Evolutionary conservation across 2,888 invertebrate genomes (phyloP).

Genomic region (Orthosia cruda): DNA sequence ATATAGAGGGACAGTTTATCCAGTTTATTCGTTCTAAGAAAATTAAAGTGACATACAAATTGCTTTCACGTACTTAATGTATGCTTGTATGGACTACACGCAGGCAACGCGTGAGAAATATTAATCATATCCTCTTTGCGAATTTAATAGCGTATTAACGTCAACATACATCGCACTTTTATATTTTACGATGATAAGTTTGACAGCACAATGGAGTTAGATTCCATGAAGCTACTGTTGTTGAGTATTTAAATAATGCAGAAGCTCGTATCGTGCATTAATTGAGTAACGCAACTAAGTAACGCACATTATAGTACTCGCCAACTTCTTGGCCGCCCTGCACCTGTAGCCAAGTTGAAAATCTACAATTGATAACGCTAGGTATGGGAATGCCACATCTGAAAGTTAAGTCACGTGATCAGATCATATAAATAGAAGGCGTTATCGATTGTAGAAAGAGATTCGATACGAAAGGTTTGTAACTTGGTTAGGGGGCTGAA

Average conservation of each 20-base stretch:
- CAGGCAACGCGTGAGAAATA: conserved; percentile 79
- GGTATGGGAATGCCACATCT: too few species aligned
- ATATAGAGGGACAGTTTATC: conserved; percentile 64
- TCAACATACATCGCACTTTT: conserved; percentile 55
- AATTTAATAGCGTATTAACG: conserved; percentile 69
- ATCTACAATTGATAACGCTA: too few species aligned
- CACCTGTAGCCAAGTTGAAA: too few species aligned
- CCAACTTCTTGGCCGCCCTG: too few species aligned
- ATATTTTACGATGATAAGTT: conserved; percentile 74
- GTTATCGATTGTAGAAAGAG: too few species aligned
- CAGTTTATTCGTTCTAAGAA: conserved; percentile 66
- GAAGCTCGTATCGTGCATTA: conserved; percentile 24
- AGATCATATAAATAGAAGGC: too few species aligned
- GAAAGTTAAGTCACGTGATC: too few species aligned
- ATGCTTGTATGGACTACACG: conserved; percentile 61
- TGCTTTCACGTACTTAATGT: conserved; percentile 75
- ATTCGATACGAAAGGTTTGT: too few species aligned
- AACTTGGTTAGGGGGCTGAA: too few species aligned
- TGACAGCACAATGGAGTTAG: conserved; percentile 78
- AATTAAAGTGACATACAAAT: conserved; percentile 74
- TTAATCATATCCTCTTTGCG: conserved; percentile 78
- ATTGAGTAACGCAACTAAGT: conserved; percentile 43
- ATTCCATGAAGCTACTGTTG: conserved; percentile 61
- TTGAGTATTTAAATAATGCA: conserved; percentile 62
- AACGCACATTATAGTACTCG: background rate